Evolutionary conservation across 2,888 invertebrate species (phyloP).

Genomic region (Itoplectis maculator): DNA sequence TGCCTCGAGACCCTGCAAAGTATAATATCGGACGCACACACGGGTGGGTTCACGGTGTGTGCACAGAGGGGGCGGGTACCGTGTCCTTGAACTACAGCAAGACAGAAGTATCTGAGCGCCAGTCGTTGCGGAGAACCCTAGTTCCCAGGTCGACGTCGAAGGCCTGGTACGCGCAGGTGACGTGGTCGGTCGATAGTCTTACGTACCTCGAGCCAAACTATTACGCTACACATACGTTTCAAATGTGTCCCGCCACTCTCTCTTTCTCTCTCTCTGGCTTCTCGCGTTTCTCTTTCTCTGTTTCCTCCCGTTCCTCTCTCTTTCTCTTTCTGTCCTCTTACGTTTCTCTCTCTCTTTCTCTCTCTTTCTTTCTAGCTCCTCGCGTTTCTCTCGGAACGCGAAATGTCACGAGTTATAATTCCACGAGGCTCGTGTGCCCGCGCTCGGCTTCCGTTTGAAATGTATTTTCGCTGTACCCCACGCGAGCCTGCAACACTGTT

Average conservation of each 20-base stretch:
- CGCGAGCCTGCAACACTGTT: not conserved
- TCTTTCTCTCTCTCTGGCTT: too few species aligned
- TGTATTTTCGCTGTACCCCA: not conserved
- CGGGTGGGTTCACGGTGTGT: too few species aligned
- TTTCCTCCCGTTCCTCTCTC: too few species aligned
- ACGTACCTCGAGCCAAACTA: not conserved
- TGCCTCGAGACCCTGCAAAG: not conserved
- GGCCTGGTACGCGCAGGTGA: conserved; percentile 17
- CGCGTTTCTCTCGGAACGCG: too few species aligned
- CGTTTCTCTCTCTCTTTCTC: too few species aligned
- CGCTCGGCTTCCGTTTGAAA: not conserved
- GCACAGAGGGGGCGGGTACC: not conserved
- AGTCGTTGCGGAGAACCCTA: conserved; percentile 36
- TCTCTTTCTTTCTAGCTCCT: too few species aligned
- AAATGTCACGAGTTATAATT: conserved; percentile 16
- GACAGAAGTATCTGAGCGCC: not conserved
- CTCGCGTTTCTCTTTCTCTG: too few species aligned
- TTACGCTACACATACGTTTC: too few species aligned
- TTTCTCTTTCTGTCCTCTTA: too few species aligned
- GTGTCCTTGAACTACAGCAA: conserved; percentile 48
- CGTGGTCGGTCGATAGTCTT: conserved; percentile 27
- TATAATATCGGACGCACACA: too few species aligned
- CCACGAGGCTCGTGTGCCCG: not conserved
- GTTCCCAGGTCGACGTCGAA: conserved; percentile 33
- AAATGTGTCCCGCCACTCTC: too few species aligned